Conservation (phyloP, 2,797 vertebrate genomes). For the Microctenopoma steveboyesi region DNA sequence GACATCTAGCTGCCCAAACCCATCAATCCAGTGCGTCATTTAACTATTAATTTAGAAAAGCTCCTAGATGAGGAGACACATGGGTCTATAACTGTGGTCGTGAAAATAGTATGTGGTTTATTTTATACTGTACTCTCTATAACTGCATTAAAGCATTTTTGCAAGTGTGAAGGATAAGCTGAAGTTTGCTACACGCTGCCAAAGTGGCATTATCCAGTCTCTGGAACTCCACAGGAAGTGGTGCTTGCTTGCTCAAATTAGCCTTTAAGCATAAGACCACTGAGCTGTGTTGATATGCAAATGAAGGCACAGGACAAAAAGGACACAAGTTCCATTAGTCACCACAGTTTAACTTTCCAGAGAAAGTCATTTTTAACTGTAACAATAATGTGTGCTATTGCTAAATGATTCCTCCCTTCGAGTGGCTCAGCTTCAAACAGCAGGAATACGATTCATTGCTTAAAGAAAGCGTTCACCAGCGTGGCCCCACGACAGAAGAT, state of each 20-base stretch:
- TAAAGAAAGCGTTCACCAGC: constrained; percentile 58
- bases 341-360: background rate
- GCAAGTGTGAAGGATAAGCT: background rate
- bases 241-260: constrained; percentile 24
- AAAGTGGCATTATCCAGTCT: constrained; percentile 3
- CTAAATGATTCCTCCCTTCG: constrained; percentile 37
- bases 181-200: background rate
- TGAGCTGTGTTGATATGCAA: constrained; percentile 27
- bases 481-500: constrained; percentile 65
- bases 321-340: constrained; percentile 7
- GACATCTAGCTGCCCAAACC: background rate
- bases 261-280: constrained; percentile 7
- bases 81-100: background rate
- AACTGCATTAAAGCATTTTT: background rate
- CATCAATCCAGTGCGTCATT: too few relatives aligned
- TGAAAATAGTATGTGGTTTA: background rate
- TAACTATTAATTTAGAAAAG: too few relatives aligned
- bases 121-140: too few relatives aligned
- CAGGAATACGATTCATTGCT: constrained; percentile 64
- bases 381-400: background rate
- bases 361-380: constrained; percentile 18
- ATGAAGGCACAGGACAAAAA: constrained; percentile 5
- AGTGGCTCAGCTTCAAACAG: constrained; percentile 41
- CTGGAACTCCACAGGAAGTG: constrained; percentile 9
- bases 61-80: too few relatives aligned